Percentiles rank a stretch among this genome's conserved stretches.
phyloP scores from a whole-genome alignment of 2,888 invertebrate species.

The Drosophila conformis region DNA sequence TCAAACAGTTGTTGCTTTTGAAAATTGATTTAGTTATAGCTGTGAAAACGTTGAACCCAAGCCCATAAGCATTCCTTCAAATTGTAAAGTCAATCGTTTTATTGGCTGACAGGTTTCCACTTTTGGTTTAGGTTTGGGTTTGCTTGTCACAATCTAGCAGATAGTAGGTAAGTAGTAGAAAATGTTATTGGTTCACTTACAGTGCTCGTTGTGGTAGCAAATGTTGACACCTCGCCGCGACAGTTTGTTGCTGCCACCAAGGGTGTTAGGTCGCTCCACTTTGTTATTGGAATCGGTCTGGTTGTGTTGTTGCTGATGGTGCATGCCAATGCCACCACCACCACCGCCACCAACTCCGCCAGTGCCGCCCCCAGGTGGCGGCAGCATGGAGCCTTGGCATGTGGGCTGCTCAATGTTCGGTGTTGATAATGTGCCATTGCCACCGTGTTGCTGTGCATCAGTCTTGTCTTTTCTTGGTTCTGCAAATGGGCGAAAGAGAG shows the following conservation, averaged over 20 bases:
- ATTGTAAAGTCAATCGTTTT: not conserved
- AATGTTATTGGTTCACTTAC: conserved; percentile 84
- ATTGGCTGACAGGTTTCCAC: conserved; percentile 11
- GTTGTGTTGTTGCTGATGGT: conserved; percentile 71
- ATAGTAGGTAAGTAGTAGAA: conserved; percentile 7
- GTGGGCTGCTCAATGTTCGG: conserved; percentile 86
- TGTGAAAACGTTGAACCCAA: not conserved
- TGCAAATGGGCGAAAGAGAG: conserved; percentile 85
- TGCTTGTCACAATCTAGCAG: conserved; percentile 28
- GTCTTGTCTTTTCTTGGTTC: conserved; percentile 97
- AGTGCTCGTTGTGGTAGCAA: conserved; percentile 92
- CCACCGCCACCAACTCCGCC: conserved; percentile 84
- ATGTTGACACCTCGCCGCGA: conserved; percentile 89
- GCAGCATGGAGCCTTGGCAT: conserved; percentile 84
- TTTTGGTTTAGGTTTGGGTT: not conserved
- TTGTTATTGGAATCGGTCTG: conserved; percentile 85
- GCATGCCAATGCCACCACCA: conserved; percentile 48
- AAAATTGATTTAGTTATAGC: not conserved
- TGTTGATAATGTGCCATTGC: conserved; percentile 87
- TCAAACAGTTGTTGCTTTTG: not conserved
- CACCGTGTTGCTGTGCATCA: conserved; percentile 87
- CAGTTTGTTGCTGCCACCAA: conserved; percentile 91
- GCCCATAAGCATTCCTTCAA: not conserved
- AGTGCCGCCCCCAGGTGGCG: conserved; percentile 84
- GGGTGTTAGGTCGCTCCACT: conserved; percentile 92